Evolutionary conservation across 2,888 invertebrate species (phyloP), one percentile per base, ranked within the genome.

Genomic region (Odontocolon sp.): DNA sequence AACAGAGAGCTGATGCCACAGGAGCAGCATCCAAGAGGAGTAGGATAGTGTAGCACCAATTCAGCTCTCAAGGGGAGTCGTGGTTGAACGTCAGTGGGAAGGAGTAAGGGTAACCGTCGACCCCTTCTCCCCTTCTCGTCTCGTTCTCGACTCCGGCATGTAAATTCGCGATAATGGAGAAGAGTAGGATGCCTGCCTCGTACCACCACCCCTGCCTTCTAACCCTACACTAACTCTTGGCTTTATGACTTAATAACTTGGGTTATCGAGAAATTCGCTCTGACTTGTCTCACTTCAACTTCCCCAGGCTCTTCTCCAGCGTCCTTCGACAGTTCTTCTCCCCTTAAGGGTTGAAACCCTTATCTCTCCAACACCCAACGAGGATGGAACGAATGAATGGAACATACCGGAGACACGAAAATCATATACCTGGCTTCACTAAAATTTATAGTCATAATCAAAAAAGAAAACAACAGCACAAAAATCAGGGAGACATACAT

Each of bases 191-290:
- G 50, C 68, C 64, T 76, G 45, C 40, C 45, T 77, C 64, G 33
- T 26, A 68, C 21, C 40, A 38, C 80, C 81, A 75, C 80, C 40
- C 33, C 42, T n/a, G 36, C 38, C 52, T 64, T 45, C 82, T 78
- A 81, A 83, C 82, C 84, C 82, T 68, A 81, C 85, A 84, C 86
- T 86, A 88, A 87, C 88, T 87, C 84, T 54, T 79, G 82, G 86
- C 87, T 89, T 89, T 89, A 89, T 89, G 88, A 89, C 87, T 89
- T 89, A 88, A 89, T 89, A 88, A 89, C 89, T 89, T 85, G 88
- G 86, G 86, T 89, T 89, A 89, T 89, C 89, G 88, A 87, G 86
- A 87, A 88, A 86, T 88, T 87, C 85, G 83, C 84, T 85, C 83
- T 84, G 78, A 73, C 82, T 84, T 81, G 81, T 78, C 81, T 79